Evolutionary conservation across 2,113 vertebrate genomes (phyloP).

Genomic region (Polypterus senegalus): DNA sequence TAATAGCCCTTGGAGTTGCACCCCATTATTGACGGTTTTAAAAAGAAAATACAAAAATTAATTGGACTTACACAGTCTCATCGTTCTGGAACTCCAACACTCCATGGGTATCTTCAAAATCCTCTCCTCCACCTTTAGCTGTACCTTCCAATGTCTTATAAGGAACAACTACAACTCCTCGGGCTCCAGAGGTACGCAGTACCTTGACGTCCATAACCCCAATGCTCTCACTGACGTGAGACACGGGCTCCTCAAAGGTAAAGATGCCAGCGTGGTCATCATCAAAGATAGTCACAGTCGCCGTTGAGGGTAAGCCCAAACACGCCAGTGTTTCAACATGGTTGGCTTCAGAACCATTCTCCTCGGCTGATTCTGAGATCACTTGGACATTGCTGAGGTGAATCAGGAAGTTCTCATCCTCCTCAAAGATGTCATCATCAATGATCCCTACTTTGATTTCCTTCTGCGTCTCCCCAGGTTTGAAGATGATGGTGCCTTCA

Average conservation of each 20-base stretch:
- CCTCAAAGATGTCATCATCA: slow-evolving; percentile 91
- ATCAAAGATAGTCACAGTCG: slow-evolving; percentile 83
- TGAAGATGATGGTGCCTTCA: slow-evolving; percentile 72
- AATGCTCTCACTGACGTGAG: slow-evolving; percentile 77
- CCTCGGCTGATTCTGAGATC: slow-evolving; percentile 47
- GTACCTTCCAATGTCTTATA: slow-evolving; percentile 82
- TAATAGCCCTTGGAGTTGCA: too few relatives aligned
- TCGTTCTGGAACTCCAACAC: slow-evolving; percentile 89
- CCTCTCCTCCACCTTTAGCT: slow-evolving; percentile 86
- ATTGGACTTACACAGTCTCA: slow-evolving; percentile 80
- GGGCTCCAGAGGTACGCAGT: slow-evolving; percentile 70
- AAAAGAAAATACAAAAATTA: background rate
- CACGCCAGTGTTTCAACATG: slow-evolving; percentile 47
- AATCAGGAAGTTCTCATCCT: slow-evolving; percentile 89
- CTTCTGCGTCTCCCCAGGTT: slow-evolving; percentile 80
- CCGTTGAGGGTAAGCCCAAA: slow-evolving; percentile 65
- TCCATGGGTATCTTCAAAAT: slow-evolving; percentile 87
- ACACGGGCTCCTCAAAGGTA: slow-evolving; percentile 71
- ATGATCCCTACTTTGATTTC: slow-evolving; percentile 83
- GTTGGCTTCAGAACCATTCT: slow-evolving; percentile 37
- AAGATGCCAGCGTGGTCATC: slow-evolving; percentile 94
- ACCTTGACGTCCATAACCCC: slow-evolving; percentile 91
- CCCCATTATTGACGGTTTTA: too few relatives aligned
- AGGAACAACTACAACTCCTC: slow-evolving; percentile 79
- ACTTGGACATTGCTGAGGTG: slow-evolving; percentile 76